Base-by-base conservation (phyloP, 2,113 vertebrate genomes). In the Willisornis vidua region DNA sequence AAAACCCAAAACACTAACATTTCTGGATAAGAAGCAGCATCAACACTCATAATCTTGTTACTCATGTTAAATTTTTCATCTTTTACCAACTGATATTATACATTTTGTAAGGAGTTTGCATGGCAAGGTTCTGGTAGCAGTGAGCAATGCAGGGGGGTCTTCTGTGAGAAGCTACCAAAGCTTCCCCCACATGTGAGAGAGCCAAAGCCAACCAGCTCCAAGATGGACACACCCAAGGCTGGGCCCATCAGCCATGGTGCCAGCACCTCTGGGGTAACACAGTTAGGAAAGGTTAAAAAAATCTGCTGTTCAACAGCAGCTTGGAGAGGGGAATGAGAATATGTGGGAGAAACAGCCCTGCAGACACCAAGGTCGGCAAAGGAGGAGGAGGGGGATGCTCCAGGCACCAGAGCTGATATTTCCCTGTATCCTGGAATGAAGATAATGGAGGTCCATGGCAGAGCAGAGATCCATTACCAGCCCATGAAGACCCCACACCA, bases 401-500 rank as follows among this genome's bases (percentile, higher is more conserved):
- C 5, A 6, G 37, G 8, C 12, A 29, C n/a, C 11, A 6, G 24
- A 79, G 19, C 18, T 67, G 28, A 39, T 20, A 68, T 33, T 52
- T 9, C 33, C 29, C 16, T 46, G 37, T 48, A 63, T 54, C 7
- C 28, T 1, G 0, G 12, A 13, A 9, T 13, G 37, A 67, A 63
- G 37, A 11, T 14, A 1, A 1, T 7, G 17, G 20, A 12, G 25
- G n/a, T 33, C 31, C 37, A 28, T 16, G 26, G 22, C 2, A 3
- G 17, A 51, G 37, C 52, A 37, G 31, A 51, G 37, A 59, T 37
- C 45, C 59, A 58, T 10, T 22, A 62, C 19, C 55, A 83, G 62
- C 16, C 55, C 16, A 0, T 3, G 2, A 62, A 20, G n/a, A 35
- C 3, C 12, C 19, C n/a, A 22, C 12, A 24, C 12, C 12, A 29